Conservation (phyloP, 2,888 invertebrate genomes). For the Zeuzera pyrina region DNA sequence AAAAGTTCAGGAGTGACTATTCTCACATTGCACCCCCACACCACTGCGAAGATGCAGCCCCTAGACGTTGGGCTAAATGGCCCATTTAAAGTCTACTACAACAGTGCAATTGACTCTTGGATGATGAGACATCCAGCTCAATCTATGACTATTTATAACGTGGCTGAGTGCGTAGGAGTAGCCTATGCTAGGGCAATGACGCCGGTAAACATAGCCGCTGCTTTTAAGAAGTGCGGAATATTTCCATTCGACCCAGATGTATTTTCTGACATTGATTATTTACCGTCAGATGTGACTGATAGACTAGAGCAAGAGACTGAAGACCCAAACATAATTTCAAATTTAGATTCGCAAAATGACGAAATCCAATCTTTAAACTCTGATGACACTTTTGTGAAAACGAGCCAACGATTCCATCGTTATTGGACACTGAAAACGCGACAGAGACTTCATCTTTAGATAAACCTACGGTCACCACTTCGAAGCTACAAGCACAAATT, state of each 20-base stretch:
- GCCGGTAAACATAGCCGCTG: slow-evolving; percentile 30
- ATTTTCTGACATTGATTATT: slow-evolving; percentile 24
- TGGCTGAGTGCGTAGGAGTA: slow-evolving; percentile 19
- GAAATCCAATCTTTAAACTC: not conserved
- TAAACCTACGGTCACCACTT: no score
- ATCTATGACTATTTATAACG: slow-evolving; percentile 31
- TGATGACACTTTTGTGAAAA: no score
- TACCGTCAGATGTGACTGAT: slow-evolving; percentile 16
- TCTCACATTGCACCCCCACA: slow-evolving; percentile 37
- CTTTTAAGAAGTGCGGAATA: slow-evolving; percentile 14
- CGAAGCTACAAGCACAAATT: no score
- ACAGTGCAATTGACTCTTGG: slow-evolving; percentile 25
- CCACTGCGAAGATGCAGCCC: slow-evolving; percentile 37
- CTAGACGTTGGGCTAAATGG: slow-evolving; percentile 33
- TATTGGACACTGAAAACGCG: no score
- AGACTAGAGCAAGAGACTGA: not conserved
- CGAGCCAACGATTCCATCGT: no score
- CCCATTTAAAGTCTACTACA: slow-evolving; percentile 31
- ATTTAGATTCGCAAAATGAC: not conserved
- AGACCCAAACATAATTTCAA: no score
- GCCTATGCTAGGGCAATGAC: slow-evolving; percentile 20
- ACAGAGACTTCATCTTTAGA: no score
- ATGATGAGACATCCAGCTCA: slow-evolving; percentile 31
- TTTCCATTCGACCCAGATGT: slow-evolving; percentile 21
- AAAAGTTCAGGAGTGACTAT: slow-evolving; percentile 32